These are phyloP conservation scores for Puffinus mauretanicus DNA, from an alignment of 2,113 vertebrate genomes.

Conservation along the genomic window DNA sequence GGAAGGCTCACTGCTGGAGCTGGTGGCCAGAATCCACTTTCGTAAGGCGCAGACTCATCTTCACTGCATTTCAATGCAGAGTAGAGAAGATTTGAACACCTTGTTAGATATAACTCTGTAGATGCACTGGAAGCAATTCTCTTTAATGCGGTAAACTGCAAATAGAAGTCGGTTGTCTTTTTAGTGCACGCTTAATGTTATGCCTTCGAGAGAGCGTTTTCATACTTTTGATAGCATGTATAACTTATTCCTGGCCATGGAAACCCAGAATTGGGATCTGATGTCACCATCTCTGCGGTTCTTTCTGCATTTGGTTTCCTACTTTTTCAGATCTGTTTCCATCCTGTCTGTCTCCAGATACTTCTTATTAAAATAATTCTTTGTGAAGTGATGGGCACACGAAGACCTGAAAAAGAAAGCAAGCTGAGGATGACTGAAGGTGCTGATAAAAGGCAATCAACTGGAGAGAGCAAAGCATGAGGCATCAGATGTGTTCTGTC, in stretches of 20 bases:
- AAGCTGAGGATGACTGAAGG: background rate
- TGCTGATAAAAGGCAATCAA: slow-evolving; percentile 50
- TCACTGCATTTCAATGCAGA: fast-evolving
- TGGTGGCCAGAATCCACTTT: background rate
- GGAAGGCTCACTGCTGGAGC: background rate
- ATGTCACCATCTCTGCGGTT: background rate
- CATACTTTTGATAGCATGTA: background rate
- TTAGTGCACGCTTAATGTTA: background rate
- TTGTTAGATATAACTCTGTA: background rate
- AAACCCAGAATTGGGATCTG: background rate
- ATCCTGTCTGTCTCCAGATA: background rate
- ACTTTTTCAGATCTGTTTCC: background rate
- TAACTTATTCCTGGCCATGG: background rate
- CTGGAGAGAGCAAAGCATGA: background rate
- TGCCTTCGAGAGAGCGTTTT: background rate
- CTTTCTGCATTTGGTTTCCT: background rate
- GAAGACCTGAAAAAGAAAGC: background rate
- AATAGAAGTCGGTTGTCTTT: background rate
- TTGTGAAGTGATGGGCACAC: background rate
- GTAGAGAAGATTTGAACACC: background rate
- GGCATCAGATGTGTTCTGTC: background rate
- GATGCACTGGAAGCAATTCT: background rate
- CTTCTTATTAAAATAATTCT: background rate
- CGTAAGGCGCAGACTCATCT: background rate
- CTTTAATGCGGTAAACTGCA: background rate